Percentiles rank a stretch among this genome's conserved stretches.
Conservation (phyloP, 1,140 invertebrate species). For the Agrypnia vestita region DNA sequence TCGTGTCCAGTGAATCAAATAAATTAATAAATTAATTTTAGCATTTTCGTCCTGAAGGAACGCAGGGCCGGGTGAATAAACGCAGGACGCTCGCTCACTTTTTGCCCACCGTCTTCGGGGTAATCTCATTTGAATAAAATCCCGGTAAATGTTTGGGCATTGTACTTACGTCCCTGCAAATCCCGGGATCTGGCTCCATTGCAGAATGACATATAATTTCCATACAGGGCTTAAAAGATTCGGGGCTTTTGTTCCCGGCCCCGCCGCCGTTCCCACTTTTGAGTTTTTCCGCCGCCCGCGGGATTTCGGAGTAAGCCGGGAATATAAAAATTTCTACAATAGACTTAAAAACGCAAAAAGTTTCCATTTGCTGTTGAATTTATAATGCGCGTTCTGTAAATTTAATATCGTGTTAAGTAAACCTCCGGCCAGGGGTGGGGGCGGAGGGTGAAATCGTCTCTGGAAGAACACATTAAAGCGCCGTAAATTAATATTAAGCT, state of each 20-base stretch:
- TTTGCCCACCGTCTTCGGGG: not conserved
- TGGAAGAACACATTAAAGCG: too few relatives aligned
- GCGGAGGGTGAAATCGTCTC: too few relatives aligned
- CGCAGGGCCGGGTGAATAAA: too few relatives aligned
- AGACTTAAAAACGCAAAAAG: conserved; percentile 10
- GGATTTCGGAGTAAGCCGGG: not conserved
- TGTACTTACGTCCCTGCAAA: conserved; percentile 12
- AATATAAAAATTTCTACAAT: conserved; percentile 1
- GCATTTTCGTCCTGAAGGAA: too few relatives aligned
- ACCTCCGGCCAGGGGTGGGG: too few relatives aligned
- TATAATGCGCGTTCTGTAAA: not conserved
- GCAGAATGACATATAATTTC: conserved; percentile 23
- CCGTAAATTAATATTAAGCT: too few relatives aligned
- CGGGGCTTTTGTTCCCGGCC: not conserved
- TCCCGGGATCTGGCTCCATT: not conserved
- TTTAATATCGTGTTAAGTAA: too few relatives aligned
- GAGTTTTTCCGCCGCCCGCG: conserved; percentile 13
- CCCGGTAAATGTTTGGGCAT: conserved; percentile 19
- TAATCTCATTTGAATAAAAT: conserved; percentile 14
- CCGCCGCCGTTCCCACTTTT: not conserved
- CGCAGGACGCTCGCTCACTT: not conserved
- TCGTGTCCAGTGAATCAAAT: too few relatives aligned
- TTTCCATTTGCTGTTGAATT: not conserved
- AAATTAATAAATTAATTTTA: too few relatives aligned
- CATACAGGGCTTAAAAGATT: conserved; percentile 12